Evolutionary conservation across 2,113 vertebrate genomes (phyloP).

Genomic region (Anguilla japonica): DNA sequence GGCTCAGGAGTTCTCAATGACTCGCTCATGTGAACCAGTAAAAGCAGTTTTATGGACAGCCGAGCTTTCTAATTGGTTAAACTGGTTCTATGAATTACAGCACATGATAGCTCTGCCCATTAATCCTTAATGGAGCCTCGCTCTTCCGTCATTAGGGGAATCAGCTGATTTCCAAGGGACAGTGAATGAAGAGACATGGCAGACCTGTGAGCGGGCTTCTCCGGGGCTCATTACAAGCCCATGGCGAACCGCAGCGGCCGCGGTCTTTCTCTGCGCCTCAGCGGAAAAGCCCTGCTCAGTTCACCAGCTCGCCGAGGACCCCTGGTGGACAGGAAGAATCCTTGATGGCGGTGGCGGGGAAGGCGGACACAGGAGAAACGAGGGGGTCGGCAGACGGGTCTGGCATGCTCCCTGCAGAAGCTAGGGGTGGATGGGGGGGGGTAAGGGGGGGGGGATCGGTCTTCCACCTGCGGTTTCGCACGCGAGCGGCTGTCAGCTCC

Average conservation of each 20-base stretch:
- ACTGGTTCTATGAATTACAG: not conserved
- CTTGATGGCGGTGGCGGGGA: not conserved
- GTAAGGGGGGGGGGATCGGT: not conserved
- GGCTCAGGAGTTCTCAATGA: not conserved
- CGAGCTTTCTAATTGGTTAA: not conserved
- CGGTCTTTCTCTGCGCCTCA: not conserved
- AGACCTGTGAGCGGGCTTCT: not conserved
- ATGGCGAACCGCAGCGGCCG: not conserved
- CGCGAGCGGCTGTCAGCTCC: not conserved
- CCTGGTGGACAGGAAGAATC: not conserved
- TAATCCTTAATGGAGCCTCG: not conserved
- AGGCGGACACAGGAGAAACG: not conserved
- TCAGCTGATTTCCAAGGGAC: not conserved
- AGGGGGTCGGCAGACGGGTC: not conserved
- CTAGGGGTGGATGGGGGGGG: too few species aligned
- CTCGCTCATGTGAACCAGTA: not conserved
- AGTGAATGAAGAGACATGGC: not conserved
- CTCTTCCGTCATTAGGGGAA: not conserved
- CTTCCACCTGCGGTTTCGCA: not conserved
- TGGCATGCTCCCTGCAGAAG: not conserved
- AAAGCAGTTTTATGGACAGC: not conserved
- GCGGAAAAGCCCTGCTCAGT: not conserved
- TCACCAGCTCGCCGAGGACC: constrained; percentile 4
- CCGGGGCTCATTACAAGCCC: not conserved
- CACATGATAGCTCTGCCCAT: not conserved